Conservation (phyloP, 2,797 vertebrate genomes). For the Ptychobarbus kaznakovi region DNA sequence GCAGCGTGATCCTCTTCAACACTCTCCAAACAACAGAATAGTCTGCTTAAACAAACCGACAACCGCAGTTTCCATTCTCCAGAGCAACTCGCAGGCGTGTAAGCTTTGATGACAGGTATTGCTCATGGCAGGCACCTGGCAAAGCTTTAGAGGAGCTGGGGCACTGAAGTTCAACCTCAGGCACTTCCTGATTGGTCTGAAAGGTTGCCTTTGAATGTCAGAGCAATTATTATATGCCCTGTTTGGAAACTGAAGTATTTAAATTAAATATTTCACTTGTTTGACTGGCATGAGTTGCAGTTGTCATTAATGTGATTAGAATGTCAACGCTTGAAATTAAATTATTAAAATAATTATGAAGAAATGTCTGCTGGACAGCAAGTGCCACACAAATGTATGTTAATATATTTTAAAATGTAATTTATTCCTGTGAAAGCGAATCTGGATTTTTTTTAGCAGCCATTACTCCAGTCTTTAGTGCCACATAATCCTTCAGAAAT, state of each 20-base stretch:
- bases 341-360: conserved; percentile 1
- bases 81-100: neutral
- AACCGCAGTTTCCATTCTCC: conserved; percentile 35
- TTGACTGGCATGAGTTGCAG: neutral
- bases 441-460: neutral
- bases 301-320: conserved; percentile 16
- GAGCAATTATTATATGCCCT: conserved; percentile 13
- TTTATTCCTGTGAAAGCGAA: neutral
- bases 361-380: neutral
- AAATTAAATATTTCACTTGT: conserved; percentile 5
- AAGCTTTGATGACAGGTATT: conserved; percentile 53
- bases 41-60: conserved; percentile 25
- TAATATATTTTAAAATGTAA: neutral
- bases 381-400: neutral
- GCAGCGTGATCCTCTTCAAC: conserved; percentile 20
- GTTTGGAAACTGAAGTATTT: conserved; percentile 31
- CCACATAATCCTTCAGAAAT: conserved; percentile 5
- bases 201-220: conserved; percentile 35
- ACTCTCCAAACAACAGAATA: conserved; percentile 39
- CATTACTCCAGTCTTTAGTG: neutral
- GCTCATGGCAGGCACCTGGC: conserved; percentile 49
- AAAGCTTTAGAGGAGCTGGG: conserved; percentile 39
- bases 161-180: conserved; percentile 38
- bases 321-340: neutral
- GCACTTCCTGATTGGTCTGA: conserved; percentile 37